Evolutionary conservation across 2,797 vertebrate species (phyloP), one percentile per base, ranked within the genome.

Genomic region (Poecilia picta): DNA sequence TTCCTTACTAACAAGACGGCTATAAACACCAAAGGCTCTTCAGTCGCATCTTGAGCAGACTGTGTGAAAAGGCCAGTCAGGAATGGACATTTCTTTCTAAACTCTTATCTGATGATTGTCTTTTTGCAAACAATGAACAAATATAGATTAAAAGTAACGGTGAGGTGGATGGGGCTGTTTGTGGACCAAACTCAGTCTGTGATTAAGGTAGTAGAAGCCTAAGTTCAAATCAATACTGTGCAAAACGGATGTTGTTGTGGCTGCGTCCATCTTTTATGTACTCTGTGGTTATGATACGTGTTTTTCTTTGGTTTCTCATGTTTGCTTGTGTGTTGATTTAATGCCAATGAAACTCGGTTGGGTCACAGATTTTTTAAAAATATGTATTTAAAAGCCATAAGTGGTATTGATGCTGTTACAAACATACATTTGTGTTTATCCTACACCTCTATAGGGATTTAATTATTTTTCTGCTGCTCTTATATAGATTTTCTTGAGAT

Each of bases 331-430:
- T 71, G 25, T 45, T 45, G 41, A 45, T 45, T 71, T 45, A 71
- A 6, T 71, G 23, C 12, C 25, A 45, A 15, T 45, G 41, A 45
- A 45, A n/a, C 36, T 41, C 36, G 20, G 16, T 33, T 68, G 46
- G 73, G n/a, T 68, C 64, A 20, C 49, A 74, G 8, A 70, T 73
- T n/a, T 55, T 3, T 3, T 8, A 8, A 20, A 10, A 53, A 55
- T 4, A 25, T 4, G n/a, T 71, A 71, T 81, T 73, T 81, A 68
- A 84, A 89, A 89, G 81, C 83, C 82, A 83, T 75, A 81, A 46
- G 4, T 47, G 36, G 62, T 72, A 73, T 64, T 73, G 28, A 55
- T 78, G 43, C 53, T 73, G 55, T 62, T 16, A 77, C 71, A 74
- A 18, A 80, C 72, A 59, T 31, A 62, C 2, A 2, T 6, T 36